A percentile compares a stretch with the other conserved stretches of the same genome.
Conservation (phyloP, 2,888 invertebrate species). For the Blastobasis lacticolella region DNA sequence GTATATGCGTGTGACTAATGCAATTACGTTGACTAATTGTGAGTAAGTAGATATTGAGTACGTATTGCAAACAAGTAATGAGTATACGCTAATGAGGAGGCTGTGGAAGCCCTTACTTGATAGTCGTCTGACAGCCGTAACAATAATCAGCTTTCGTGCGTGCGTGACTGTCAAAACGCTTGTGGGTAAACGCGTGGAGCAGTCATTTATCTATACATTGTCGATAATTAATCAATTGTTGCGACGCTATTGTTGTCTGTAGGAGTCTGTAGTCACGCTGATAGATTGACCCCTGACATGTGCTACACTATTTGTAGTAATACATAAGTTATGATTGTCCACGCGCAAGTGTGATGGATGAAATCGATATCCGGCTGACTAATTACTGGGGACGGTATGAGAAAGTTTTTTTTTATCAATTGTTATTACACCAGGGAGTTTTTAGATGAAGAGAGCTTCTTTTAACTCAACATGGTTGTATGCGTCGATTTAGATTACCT, state of each 20-base stretch:
- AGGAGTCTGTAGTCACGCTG: neutral
- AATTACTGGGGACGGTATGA: too few species aligned
- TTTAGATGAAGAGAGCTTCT: too few species aligned
- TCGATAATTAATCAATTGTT: slow-evolving; percentile 28
- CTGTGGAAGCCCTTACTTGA: neutral
- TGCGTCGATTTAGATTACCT: too few species aligned
- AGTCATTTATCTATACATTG: slow-evolving; percentile 21
- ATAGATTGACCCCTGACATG: neutral
- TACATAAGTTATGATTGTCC: neutral
- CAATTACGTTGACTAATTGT: neutral
- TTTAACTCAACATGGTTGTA: too few species aligned
- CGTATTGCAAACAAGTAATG: neutral
- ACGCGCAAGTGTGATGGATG: neutral
- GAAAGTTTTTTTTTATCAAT: too few species aligned
- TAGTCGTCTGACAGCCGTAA: neutral
- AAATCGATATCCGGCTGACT: neutral
- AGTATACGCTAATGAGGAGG: neutral
- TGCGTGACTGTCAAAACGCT: slow-evolving; percentile 18
- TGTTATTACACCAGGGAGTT: too few species aligned
- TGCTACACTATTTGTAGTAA: neutral
- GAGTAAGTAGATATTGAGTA: neutral
- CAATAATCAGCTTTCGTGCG: slow-evolving; percentile 9
- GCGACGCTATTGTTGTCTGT: slow-evolving; percentile 17
- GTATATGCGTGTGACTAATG: slow-evolving; percentile 5
- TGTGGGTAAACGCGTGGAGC: slow-evolving; percentile 3